phyloP scores from a whole-genome alignment of 2,797 vertebrate genomes.

The Rhadinocentrus ornatus region DNA sequence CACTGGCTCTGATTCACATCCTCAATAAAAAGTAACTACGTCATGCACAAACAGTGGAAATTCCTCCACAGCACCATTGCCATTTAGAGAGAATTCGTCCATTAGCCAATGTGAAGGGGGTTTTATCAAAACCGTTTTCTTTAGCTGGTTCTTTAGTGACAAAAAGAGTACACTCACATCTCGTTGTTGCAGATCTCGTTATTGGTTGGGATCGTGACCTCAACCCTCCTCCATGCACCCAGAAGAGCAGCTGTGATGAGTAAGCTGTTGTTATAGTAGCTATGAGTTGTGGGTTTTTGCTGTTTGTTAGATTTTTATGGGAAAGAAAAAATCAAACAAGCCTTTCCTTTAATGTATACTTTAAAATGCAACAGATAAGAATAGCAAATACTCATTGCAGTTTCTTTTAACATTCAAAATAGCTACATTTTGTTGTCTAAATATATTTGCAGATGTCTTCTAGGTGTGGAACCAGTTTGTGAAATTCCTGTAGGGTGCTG shows the following conservation, averaged over 20 bases:
- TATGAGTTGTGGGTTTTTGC: background rate
- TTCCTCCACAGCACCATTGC: background rate
- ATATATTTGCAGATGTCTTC: conserved; percentile 10
- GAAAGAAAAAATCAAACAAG: conserved; percentile 15
- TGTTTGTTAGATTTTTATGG: background rate
- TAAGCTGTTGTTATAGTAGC: background rate
- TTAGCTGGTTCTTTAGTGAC: background rate
- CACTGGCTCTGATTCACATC: background rate
- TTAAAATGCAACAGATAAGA: background rate
- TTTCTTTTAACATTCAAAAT: background rate
- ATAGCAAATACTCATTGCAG: no score
- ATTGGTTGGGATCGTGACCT: conserved; percentile 4
- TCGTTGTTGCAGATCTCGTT: conserved; percentile 17
- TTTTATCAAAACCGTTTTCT: background rate
- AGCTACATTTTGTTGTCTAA: background rate
- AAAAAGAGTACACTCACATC: conserved; percentile 9
- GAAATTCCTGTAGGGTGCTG: conserved; percentile 32
- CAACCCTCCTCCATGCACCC: background rate
- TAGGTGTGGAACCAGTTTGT: conserved; percentile 21
- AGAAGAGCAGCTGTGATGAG: background rate
- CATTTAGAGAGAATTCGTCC: conserved; percentile 3
- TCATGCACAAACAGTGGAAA: conserved; percentile 3
- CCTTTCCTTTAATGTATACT: background rate
- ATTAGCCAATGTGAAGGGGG: conserved; percentile 23
- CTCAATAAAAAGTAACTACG: conserved; percentile 20